These are phyloP conservation scores for Drosophila murphyi DNA, from an alignment of 1,140 invertebrate species.

Conservation along the genomic window DNA sequence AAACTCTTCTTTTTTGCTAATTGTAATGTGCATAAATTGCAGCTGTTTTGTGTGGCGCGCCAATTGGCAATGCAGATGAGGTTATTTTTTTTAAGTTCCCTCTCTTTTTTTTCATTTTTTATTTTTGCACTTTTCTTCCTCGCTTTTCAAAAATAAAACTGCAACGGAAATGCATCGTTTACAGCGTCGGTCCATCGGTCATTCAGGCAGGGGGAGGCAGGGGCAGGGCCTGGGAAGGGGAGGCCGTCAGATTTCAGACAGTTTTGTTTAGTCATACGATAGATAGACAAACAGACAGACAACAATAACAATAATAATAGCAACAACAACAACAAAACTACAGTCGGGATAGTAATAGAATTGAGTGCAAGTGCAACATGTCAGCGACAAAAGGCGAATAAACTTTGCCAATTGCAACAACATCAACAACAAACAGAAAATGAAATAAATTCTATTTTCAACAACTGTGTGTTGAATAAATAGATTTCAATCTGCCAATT, in stretches of 20 bases:
- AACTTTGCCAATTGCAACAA: conserved; percentile 59
- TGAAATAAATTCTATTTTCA: conserved; percentile 49
- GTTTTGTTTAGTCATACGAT: conserved; percentile 67
- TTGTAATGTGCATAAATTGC: conserved; percentile 77
- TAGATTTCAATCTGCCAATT: conserved; percentile 49
- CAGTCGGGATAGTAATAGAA: conserved; percentile 14
- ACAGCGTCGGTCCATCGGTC: conserved; percentile 46
- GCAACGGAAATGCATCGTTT: conserved; percentile 80
- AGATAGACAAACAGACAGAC: conserved; percentile 14
- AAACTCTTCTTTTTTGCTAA: conserved; percentile 54
- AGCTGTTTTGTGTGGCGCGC: conserved; percentile 50
- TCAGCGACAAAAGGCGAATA: conserved; percentile 68
- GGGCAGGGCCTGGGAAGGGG: no score
- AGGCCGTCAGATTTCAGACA: conserved; percentile 31
- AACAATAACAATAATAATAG: neutral
- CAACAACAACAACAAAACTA: neutral
- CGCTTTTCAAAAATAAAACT: conserved; percentile 46
- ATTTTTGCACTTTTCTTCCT: conserved; percentile 12
- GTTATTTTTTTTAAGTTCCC: conserved; percentile 32
- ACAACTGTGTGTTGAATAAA: conserved; percentile 45
- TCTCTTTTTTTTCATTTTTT: conserved; percentile 4
- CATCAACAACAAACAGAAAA: conserved; percentile 6
- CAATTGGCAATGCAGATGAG: conserved; percentile 80
- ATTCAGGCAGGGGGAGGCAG: conserved; percentile 5
- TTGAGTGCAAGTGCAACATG: conserved; percentile 77